These are phyloP conservation scores for Homarus americanus DNA, from an alignment of 1,140 invertebrate species.

Conservation along the genomic window DNA sequence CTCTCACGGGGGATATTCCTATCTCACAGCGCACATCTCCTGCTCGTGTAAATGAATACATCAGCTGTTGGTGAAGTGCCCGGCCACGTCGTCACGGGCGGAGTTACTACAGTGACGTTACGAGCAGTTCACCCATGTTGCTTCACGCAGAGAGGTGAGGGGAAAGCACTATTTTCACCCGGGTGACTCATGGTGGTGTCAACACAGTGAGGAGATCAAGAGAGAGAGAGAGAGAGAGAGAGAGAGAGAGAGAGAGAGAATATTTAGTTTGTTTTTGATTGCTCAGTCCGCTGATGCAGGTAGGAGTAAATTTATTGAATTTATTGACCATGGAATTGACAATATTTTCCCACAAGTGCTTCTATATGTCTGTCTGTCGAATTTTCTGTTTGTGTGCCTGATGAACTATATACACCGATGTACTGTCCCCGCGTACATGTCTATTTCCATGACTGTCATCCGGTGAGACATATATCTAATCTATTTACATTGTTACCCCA, in stretches of 20 bases:
- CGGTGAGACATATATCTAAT: background rate
- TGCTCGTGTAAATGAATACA: background rate
- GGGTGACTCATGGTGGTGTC: background rate
- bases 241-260: conserved; percentile 28
- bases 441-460: background rate
- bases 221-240: conserved; percentile 43
- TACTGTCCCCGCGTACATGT: background rate
- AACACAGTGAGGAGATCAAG: background rate
- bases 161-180: background rate
- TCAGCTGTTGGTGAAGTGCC: background rate
- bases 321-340: background rate
- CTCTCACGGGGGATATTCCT: background rate
- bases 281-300: background rate
- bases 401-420: background rate
- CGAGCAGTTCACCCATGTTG: background rate
- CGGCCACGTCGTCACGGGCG: background rate
- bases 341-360: background rate
- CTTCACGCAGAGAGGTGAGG: background rate
- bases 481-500: too few relatives aligned
- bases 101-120: background rate
- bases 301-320: background rate
- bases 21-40: background rate
- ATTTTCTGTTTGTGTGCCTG: background rate
- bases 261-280: background rate
- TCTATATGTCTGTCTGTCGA: background rate